Conservation (phyloP, 2,797 vertebrate species). For the Amazonetta brasiliensis region DNA sequence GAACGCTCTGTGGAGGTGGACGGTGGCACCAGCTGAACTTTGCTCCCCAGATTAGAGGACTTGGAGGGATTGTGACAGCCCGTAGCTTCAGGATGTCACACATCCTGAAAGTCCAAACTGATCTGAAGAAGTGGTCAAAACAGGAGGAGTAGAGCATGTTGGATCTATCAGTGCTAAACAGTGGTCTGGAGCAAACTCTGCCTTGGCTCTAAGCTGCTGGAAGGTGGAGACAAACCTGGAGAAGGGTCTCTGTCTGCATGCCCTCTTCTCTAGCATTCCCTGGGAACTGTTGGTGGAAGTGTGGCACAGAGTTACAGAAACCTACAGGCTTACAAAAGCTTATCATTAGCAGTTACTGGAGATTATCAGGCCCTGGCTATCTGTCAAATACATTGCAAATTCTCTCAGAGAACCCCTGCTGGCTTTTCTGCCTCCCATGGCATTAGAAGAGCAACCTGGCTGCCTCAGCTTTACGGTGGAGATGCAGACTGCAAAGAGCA, state of each 20-base stretch:
- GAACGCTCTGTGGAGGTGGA: neutral
- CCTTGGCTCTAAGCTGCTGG: neutral
- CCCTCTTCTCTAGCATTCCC: neutral
- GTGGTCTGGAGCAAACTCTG: neutral
- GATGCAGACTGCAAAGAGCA: neutral
- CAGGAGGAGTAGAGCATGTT: neutral
- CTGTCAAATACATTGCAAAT: neutral
- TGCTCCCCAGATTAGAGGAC: neutral
- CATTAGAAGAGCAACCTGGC: neutral
- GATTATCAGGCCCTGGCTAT: neutral
- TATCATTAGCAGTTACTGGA: neutral
- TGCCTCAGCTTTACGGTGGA: rapidly evolving
- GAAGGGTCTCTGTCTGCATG: neutral
- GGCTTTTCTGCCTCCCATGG: neutral
- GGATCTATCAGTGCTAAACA: neutral
- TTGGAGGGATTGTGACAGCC: neutral
- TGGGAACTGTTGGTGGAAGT: neutral
- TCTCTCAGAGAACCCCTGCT: neutral
- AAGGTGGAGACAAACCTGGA: neutral
- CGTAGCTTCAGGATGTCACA: neutral
- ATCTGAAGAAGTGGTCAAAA: neutral
- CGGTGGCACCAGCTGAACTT: neutral
- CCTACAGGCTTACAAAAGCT: neutral
- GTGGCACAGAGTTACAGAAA: neutral
- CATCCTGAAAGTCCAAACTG: neutral